Evolutionary conservation across 2,797 vertebrate species (phyloP).

Genomic region (Sebastes aleutianus): DNA sequence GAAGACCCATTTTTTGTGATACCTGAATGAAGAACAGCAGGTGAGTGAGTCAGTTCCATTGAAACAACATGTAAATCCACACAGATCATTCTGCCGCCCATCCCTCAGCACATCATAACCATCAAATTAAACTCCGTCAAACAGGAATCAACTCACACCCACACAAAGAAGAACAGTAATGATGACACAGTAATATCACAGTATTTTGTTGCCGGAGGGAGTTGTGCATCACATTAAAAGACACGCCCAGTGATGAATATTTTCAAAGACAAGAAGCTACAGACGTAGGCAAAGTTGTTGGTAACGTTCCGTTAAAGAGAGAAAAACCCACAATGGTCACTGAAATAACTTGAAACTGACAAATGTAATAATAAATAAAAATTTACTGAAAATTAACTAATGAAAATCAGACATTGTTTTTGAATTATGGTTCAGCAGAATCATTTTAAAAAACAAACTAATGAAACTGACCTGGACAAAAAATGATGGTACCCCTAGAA

Average conservation of each 20-base stretch:
- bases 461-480: too few species aligned
- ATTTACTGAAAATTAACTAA: too few species aligned
- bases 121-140: background rate
- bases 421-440: too few species aligned
- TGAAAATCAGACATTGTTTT: too few species aligned
- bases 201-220: background rate
- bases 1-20: conserved; percentile 17
- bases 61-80: background rate
- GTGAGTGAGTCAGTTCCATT: background rate
- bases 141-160: background rate
- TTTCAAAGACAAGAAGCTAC: background rate
- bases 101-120: background rate
- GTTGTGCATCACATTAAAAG: background rate
- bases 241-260: background rate
- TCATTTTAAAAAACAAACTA: too few species aligned
- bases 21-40: conserved; percentile 20
- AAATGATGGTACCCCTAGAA: too few species aligned
- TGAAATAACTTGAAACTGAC: too few species aligned
- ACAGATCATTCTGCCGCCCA: background rate
- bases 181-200: background rate
- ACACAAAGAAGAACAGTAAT: background rate
- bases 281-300: too few species aligned
- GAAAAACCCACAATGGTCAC: too few species aligned
- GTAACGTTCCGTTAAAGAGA: too few species aligned
- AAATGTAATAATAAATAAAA: too few species aligned